Evolutionary conservation across 2,797 vertebrate genomes (phyloP), one percentile per base, ranked within the genome.

Genomic region (Parauchenoglanis ngamensis): DNA sequence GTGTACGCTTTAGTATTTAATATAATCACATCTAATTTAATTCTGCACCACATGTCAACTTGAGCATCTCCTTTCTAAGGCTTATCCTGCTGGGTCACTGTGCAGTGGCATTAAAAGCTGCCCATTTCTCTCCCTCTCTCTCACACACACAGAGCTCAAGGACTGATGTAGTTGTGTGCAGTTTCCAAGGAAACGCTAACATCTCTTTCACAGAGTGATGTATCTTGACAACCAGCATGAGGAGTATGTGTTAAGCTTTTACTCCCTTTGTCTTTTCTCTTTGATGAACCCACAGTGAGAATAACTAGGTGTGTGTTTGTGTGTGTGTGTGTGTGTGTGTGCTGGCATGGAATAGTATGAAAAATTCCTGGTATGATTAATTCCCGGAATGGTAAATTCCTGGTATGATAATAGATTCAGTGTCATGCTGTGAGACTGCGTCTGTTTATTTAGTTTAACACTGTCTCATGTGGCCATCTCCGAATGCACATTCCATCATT

Each of bases 101-200:
- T 77, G 54, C 13, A 77, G 7, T 56, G 52, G 52, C 15, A 11
- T 11, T 78, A 52, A 21, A 31, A 31, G n/a, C n/a, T 77, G n/a
- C n/a, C 54, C 49, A 77, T 49, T 75, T 49, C 40, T 40, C 40
- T 40, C 40, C 1, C 40, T 40, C 40, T 40, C 40, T 40, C 40
- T 54, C 46, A 54, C 49, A 56, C 75, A 77, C n/a, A 77, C 8
- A 78, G 1, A 28, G 49, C 13, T 31, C 28, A 13, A n/a, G 49
- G 3, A 78, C 7, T 3, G 17, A 54, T 56, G 75, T 78, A 56
- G n/a, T 28, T 21, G n/a, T 78, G 52, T 78, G 75, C 75, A 28
- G 75, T 56, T 78, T n/a, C 75, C 75, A 78, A 78, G 94, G 94
- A 93, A 94, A 95, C 94, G 21, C 87, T 87, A 10, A 84, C 80